Percentiles rank a stretch among this genome's conserved stretches.
phyloP scores from a whole-genome alignment of 2,888 invertebrate genomes.

The Ceratothoa steindachneri region DNA sequence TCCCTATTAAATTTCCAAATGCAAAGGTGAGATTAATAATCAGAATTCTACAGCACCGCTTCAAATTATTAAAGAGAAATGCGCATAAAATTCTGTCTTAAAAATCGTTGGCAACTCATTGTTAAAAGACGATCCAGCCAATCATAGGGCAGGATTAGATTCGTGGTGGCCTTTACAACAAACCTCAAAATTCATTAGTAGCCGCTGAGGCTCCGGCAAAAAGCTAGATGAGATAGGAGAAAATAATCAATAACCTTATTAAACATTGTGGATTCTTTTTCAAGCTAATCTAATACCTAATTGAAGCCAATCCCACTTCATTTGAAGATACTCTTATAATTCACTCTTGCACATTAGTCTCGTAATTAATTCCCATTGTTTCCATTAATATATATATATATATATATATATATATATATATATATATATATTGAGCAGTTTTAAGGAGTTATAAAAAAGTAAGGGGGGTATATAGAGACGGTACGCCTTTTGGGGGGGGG shows the following conservation, averaged over 20 bases:
- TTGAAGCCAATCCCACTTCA: neutral
- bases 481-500: too few species aligned
- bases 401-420: neutral
- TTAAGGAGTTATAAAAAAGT: too few species aligned
- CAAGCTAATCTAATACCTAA: neutral
- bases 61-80: neutral
- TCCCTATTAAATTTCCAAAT: neutral
- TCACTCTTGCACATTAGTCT: neutral
- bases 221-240: neutral
- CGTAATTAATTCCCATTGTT: neutral
- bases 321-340: neutral
- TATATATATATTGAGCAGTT: too few species aligned
- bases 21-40: neutral
- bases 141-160: neutral
- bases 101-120: neutral
- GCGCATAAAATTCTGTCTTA: neutral
- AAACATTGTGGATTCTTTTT: neutral
- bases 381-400: neutral
- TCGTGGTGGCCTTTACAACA: neutral
- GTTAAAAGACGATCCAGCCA: neutral
- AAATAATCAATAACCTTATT: neutral
- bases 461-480: too few species aligned
- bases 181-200: neutral
- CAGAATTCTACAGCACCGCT: neutral
- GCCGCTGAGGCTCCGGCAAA: neutral